phyloP scores from a whole-genome alignment of 2,888 invertebrate genomes.

The Papilio gigon region DNA sequence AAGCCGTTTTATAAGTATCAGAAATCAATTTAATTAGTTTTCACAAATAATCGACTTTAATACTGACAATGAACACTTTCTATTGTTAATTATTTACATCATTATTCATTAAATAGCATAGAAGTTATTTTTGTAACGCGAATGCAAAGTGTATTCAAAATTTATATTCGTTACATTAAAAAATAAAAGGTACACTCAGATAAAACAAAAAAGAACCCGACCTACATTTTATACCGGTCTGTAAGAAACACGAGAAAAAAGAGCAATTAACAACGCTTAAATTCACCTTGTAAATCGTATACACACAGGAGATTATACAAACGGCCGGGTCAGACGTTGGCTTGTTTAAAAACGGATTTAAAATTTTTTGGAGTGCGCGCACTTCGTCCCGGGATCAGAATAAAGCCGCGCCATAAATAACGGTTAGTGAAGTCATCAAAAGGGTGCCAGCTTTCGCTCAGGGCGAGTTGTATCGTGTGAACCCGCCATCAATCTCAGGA shows the following conservation, averaged over 20 bases:
- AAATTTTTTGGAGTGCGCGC: conserved; percentile 48
- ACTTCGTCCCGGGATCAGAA: conserved; percentile 59
- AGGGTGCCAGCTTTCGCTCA: conserved; percentile 72
- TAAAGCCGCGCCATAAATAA: conserved; percentile 76
- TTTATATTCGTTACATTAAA: not conserved
- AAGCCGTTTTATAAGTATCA: no score
- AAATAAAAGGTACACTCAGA: not conserved
- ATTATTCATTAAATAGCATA: no score
- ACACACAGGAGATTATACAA: conserved; percentile 38
- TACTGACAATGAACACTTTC: no score
- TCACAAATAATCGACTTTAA: no score
- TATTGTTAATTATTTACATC: no score
- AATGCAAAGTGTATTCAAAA: not conserved
- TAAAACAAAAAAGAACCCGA: not conserved
- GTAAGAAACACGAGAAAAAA: conserved; percentile 32
- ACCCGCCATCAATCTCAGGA: conserved; percentile 78
- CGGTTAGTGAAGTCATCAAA: conserved; percentile 81
- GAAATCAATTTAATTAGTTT: no score
- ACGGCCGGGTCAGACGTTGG: conserved; percentile 42
- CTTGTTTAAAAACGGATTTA: conserved; percentile 63
- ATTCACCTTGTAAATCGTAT: conserved; percentile 37
- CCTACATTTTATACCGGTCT: conserved; percentile 17
- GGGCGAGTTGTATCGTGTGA: conserved; percentile 76
- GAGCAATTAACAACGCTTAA: conserved; percentile 39
- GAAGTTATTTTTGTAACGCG: no score